These are phyloP conservation scores for Dolichopus griseipennis DNA, from an alignment of 2,888 invertebrate species.

Conservation along the genomic window DNA sequence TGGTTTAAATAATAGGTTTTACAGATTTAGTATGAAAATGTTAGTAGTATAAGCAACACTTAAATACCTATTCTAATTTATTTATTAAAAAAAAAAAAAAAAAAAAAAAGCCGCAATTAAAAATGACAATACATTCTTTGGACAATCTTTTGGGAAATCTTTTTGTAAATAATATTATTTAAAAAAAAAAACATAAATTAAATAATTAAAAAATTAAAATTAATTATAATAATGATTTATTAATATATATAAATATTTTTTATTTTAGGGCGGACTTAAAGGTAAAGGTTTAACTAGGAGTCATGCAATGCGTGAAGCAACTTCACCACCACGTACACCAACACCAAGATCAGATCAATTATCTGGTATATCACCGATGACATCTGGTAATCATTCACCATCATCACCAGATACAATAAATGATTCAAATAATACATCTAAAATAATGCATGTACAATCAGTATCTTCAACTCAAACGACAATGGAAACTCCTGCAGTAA, in stretches of 20 bases:
- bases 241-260: constrained; percentile 13
- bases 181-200: no score
- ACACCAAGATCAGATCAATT: constrained; percentile 41
- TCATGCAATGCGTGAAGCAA: constrained; percentile 81
- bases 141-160: no score
- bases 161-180: no score
- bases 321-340: constrained; percentile 53
- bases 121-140: no score
- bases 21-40: no score
- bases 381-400: not conserved
- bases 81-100: no score
- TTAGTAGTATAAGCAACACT: no score
- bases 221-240: no score
- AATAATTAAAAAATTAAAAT: no score
- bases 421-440: constrained; percentile 24
- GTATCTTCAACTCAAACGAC: constrained; percentile 31
- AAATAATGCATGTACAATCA: constrained; percentile 34
- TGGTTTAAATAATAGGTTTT: no score
- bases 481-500: constrained; percentile 37
- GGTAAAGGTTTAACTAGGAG: constrained; percentile 78
- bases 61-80: no score
- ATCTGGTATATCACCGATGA: constrained; percentile 1
- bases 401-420: constrained; percentile 20
- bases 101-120: no score
- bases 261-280: constrained; percentile 57